A percentile compares a stretch with the other conserved stretches of the same genome.
Evolutionary conservation across 2,113 vertebrate species (phyloP).

Genomic region (Paramormyrops kingsleyae): DNA sequence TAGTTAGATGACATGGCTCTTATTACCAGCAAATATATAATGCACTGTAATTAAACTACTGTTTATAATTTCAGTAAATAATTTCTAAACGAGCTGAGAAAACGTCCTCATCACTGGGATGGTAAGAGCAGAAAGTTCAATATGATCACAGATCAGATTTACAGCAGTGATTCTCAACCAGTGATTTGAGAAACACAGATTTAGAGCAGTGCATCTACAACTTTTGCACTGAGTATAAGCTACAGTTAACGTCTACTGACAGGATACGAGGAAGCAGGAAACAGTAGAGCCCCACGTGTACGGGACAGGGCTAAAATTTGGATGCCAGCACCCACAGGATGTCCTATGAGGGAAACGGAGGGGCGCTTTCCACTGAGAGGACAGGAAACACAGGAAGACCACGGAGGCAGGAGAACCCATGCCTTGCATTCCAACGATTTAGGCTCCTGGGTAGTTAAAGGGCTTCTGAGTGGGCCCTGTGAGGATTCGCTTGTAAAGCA

Average conservation of each 20-base stretch:
- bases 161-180: background rate
- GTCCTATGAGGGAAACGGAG: conserved; percentile 12
- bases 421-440: conserved; percentile 6
- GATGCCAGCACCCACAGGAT: conserved; percentile 17
- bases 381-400: conserved; percentile 21
- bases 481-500: background rate
- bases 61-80: background rate
- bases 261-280: conserved; percentile 14
- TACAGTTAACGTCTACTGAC: background rate
- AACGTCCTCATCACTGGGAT: background rate
- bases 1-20: background rate
- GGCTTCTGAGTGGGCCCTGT: background rate
- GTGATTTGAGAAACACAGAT: background rate
- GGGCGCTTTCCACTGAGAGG: conserved; percentile 2
- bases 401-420: conserved; percentile 13
- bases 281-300: background rate
- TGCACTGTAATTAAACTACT: background rate
- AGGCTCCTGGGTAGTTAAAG: background rate
- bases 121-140: background rate
- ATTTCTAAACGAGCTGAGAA: background rate
- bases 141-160: background rate
- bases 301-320: background rate
- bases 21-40: background rate
- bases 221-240: background rate
- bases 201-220: background rate